Base-by-base conservation (phyloP, 2,888 invertebrate genomes). In the Cheilosia grossa region DNA sequence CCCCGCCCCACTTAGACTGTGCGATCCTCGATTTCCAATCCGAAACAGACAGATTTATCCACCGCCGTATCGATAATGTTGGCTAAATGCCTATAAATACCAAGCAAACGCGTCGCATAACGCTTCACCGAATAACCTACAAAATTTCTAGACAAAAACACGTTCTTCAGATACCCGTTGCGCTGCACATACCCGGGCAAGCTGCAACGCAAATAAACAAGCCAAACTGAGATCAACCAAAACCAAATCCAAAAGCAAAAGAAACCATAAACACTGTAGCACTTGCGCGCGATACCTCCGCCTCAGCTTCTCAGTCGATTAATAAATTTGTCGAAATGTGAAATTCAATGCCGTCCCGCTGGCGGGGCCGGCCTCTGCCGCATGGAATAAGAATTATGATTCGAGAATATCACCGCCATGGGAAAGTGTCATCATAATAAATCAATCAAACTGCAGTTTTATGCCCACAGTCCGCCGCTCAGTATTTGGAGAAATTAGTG, bases 371-470 rank as follows among this genome's bases (percentile, higher is more conserved):
- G 19, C 53, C 33, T 51, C 30, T 24, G 10, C 56, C 13, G 27
- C 30, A 56, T 9, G 27, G 27, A 27, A 9, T 7, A 21, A 66
- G 69, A 74, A 58, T 58, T 66, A 72, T 73, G 66, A 47, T 40
- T 37, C 66, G 54, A 74, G 59, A 64, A 44, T 37, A 64, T 42
- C 33, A 40, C 64, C 59, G 49, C 44, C 64, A 54, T 40, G 58
- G 49, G 58, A 70, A 82, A 75, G 64, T 75, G 81, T 82, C 81
- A 64, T 75, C 70, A 59, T 59, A 66, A 82, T 75, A 82, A 82
- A 82, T 82, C 81, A 81, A 81, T 81, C 81, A 82, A 82, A 82
- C 64, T 70, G 81, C 70, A 70, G 58, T 58, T 69, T 70, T 33
- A 75, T 67, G 75, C 75, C 75, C 81, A 70, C 74, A 37, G 37